Base-by-base conservation (phyloP, 2,113 vertebrate genomes). In the Heterochromis multidens region DNA sequence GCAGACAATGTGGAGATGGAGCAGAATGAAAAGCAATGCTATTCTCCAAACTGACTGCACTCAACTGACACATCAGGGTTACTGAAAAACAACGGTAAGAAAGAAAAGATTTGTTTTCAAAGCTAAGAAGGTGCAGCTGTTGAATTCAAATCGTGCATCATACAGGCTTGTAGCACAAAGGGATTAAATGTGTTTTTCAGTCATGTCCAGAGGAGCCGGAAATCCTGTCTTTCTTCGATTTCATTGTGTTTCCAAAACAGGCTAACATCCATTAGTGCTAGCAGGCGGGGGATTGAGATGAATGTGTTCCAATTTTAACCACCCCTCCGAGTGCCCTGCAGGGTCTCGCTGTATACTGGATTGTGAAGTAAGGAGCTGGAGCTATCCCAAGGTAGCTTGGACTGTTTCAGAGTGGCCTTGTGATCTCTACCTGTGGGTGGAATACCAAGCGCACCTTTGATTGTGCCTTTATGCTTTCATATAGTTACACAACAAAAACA, bases 291-390 rank as follows among this genome's bases (percentile, higher is more conserved):
- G 88, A 92, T 91, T 93, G 91, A 93, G 89, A 94, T 93, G 88
- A 93, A 94, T 94, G 92, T 84, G 86, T 89, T 93, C 89, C 91
- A 85, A 90, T 92, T 94, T 94, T 85, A 88, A 89, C 81, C 90
- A 67, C 80, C 81, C 65, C 49, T 87, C 85, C 43, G 83, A 85
- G 82, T 90, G 85, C 79, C 89, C 85, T 23, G 83, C 81, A 35
- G 77, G 82, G 82, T 91, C 85, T 87, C 31, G 19, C 63, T 19
- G 77, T n/a, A 56, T 59, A 78, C 77, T 62, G 77, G 88, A 84
- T 65, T 81, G 77, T 77, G 87, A 85, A 86, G 83, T 81, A 84
- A 57, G 81, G 70, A 80, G 79, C 72, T 83, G 88, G 85, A 90
- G 82, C 81, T 35, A 63, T 90, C 91, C 90, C 87, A 72, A 60